These are phyloP conservation scores for human (Homo sapiens) DNA, from an alignment of 2,113 vertebrate genomes.

Conservation along the genomic window GRCh38 chr13:77281001-77281500, in stretches of 20 bases:
- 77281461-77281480: not conserved
- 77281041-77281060: not conserved
- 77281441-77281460: not conserved
- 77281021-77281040: not conserved
- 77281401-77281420: slow-evolving; percentile 20
- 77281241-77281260: not conserved
- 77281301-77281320: not conserved
- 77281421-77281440: not conserved
- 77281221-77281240: slow-evolving; percentile 15
- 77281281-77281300: not conserved
- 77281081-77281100: not conserved
- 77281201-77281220: not conserved
- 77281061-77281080: not conserved
- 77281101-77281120: not conserved
- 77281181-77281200: not conserved
- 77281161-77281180: not conserved
- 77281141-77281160: not conserved
- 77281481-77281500: not conserved
- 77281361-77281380: slow-evolving; percentile 1
- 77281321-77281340: not conserved
- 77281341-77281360: not conserved
- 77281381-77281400: not conserved
- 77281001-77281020: not conserved
- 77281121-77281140: not conserved
- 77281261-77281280: not conserved